Percentiles rank a stretch among this genome's conserved stretches.
Conservation (phyloP, 2,113 vertebrate species). For the Tapirus terrestris region DNA sequence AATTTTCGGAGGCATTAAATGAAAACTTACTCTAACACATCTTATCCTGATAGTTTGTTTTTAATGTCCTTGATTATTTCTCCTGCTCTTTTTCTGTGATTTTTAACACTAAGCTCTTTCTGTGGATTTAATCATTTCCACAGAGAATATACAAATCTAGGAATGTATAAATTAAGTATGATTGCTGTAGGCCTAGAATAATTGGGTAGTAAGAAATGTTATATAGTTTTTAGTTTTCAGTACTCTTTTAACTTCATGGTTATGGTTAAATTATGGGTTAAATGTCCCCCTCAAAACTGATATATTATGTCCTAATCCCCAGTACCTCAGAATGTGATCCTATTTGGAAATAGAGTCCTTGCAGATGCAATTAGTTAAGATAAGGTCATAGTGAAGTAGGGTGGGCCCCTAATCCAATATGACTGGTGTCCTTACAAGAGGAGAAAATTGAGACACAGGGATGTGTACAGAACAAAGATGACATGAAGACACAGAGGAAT, state of each 20-base stretch:
- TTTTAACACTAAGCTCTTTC: background rate
- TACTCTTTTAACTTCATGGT: background rate
- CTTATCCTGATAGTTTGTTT: background rate
- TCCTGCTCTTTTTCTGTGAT: background rate
- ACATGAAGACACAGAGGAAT: background rate
- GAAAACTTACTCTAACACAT: background rate
- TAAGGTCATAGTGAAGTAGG: background rate
- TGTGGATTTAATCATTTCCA: background rate
- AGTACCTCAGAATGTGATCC: background rate
- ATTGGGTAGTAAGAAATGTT: background rate
- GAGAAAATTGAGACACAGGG: background rate
- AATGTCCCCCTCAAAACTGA: background rate
- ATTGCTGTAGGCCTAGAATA: background rate
- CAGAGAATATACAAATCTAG: background rate
- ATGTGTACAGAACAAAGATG: background rate
- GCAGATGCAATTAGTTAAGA: background rate
- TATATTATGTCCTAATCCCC: background rate
- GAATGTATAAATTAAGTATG: background rate
- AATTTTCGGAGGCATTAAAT: background rate
- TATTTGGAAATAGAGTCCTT: background rate
- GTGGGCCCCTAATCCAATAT: background rate
- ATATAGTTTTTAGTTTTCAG: constrained; percentile 26
- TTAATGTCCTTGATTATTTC: background rate
- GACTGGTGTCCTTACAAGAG: background rate
- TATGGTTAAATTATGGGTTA: background rate